Evolutionary conservation across 2,888 invertebrate species (phyloP), one percentile per base, ranked within the genome.

Genomic region (Anagyrus pseudococci): DNA sequence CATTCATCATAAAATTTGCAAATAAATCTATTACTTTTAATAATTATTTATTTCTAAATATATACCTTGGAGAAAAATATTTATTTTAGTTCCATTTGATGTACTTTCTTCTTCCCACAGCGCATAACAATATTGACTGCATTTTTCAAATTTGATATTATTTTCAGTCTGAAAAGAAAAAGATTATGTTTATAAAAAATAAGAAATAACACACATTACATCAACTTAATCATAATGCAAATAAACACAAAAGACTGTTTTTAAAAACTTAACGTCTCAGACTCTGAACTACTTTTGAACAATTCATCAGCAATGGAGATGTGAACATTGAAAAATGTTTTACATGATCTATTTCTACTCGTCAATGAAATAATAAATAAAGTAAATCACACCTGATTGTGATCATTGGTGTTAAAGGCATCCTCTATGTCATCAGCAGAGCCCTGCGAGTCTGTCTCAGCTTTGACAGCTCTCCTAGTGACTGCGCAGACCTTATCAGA

Each of bases 1-100:
- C 19, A 46, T 33, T 33, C 33, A 23, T 57, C 48, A 23, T 19
- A 20, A 52, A 25, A 22, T 26, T 25, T 47, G 15, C 50, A 19
- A 40, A 47, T 20, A 20, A 26, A n/a, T 13, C 40, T n/a, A n/a
- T n/a, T n/a, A n/a, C n/a, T n/a, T n/a, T 8, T 43, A 44, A 58
- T 23, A 7, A 19, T 46, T 29, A 52, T 48, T 41, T 33, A 19
- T 29, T 46, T 55, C 17, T 26, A 19, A 20, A 22, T 47, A 68
- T 73, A 74, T 78, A 90, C 92, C 92, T 86, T 93, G 91, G 59
- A 90, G 83, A 49, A 91, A 85, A 68, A 80, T 80, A 55, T 81
- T 81, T 55, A 86, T 87, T 68, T 86, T 85, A 71, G 89, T 89
- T 13, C 84, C 85, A 54, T 84, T 83, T 8, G 81, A 79, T 54